Conservation (phyloP, 2,797 vertebrate species). For the Columba guinea region DNA sequence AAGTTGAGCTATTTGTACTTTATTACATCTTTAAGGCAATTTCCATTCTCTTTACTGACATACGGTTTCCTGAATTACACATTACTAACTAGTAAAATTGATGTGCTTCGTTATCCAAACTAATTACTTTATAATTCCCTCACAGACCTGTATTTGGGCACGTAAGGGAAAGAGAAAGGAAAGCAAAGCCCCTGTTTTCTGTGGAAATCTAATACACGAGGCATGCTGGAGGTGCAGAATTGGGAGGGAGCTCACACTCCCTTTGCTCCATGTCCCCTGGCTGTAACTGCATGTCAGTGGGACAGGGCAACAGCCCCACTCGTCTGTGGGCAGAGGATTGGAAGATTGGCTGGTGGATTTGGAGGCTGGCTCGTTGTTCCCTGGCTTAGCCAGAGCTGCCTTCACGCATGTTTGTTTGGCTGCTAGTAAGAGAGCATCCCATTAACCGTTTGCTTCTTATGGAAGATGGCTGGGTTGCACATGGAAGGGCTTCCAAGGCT, state of each 20-base stretch:
- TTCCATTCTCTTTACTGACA: background rate
- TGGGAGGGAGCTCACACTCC: background rate
- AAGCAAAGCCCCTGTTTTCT: constrained; percentile 16
- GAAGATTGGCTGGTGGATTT: background rate
- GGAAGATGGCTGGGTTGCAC: background rate
- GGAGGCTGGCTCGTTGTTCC: background rate
- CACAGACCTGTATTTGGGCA: background rate
- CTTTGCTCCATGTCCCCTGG: background rate
- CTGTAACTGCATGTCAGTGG: background rate
- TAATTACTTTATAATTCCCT: constrained; percentile 13
- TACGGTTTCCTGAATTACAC: background rate
- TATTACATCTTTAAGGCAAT: background rate
- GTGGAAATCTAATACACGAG: background rate
- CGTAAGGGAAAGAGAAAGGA: constrained; percentile 33
- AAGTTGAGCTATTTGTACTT: constrained; percentile 11
- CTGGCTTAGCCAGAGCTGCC: background rate
- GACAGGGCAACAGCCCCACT: background rate
- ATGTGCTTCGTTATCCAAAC: background rate
- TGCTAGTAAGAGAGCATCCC: background rate
- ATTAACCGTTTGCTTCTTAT: background rate
- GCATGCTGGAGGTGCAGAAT: background rate
- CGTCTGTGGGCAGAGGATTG: background rate
- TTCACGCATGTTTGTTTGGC: background rate
- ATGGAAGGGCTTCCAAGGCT: background rate
- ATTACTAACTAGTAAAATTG: constrained; percentile 21